Base-by-base conservation (phyloP, 2,113 vertebrate genomes). In the Jaculus jaculus region DNA sequence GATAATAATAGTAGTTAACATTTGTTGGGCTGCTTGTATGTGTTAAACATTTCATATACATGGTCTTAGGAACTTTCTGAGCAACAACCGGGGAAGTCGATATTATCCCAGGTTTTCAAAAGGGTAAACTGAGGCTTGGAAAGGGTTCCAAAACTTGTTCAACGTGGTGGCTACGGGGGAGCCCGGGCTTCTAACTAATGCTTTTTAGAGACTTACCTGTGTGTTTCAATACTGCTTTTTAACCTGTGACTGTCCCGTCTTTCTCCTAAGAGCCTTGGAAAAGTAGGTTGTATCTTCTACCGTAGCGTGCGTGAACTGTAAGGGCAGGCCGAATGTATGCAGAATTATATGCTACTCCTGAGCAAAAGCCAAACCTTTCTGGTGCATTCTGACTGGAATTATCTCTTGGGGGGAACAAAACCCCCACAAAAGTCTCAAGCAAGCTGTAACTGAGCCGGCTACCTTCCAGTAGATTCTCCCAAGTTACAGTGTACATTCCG, bases 341-440 rank as follows among this genome's bases (percentile, higher is more conserved):
- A 30, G 24, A 28, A 84, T 77, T 47, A 42, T 1, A 23, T 30
- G 66, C 21, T 24, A 34, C 34, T 24, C 61, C 0, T 47, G 3
- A 80, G 60, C 65, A 84, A 79, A 73, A 47, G 2, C 24, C 75
- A 24, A 47, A 7, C 34, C 61, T 81, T 75, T 54, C 54, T n/a
- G 15, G 60, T 34, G 84, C 72, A n/a, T 90, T 75, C 58, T 34
- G 69, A 51, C 23, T 72, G 54, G 58, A 16, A 21, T 90, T 68
- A 66, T 68, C 72, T 90, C 63, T 87, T 91, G 75, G 80, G 28
- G 83, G 79, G 94, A 95, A 90, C n/a, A n/a, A n/a, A n/a, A n/a
- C n/a, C n/a, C n/a, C n/a, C n/a, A n/a, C n/a, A n/a, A n/a, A n/a
- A n/a, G n/a, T 95, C 80, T 87, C 54, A 39, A 61, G 34, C 39